Evolutionary conservation across 53 echinoderm and acorn worm genomes (phyloP), one percentile per base, ranked within the genome.

Genomic region (Antedon mediterranea): DNA sequence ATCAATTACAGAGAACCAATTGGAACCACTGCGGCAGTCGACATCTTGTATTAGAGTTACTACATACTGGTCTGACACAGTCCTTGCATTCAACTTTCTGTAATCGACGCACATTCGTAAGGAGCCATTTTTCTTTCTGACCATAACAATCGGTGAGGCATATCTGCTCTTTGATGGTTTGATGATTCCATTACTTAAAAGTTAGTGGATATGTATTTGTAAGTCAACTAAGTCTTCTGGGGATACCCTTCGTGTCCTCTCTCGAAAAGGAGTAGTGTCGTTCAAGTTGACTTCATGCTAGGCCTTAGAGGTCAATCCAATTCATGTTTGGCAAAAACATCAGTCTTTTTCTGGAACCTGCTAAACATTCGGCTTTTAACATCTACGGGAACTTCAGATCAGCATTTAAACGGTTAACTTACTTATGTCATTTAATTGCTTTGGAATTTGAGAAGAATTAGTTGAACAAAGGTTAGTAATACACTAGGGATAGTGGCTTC

Each of bases 1-100:
- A 28, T 84, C 84, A 14, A 84, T 84, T 11, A 80, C 85, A 28
- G 76, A 80, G 31, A 85, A 85, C 80, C 85, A 85, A 0, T 74
- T 80, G 33, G 75, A 76, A 18, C 78, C 81, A 72, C 76, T 76
- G 2, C 85, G 74, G 31, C 81, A 85, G 43, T 81, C 86, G 30
- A 81, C 32, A 26, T 85, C 86, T 33, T 81, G 77, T 28, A 85
- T 77, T 20, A 81, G 70, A 11, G 86, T 81, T 1, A 85, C 77
- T 30, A 81, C 41, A 43, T 85, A 77, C 31, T 81, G 81, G 42
- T 85, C 81, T 26, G 77, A 86, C 11, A 81, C 43, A 26, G 81
- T 85, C 4, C 78, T 34, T 14, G 86, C 71, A 72, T 85, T 85
- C 31, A 81, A 29, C 0, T 32, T 80, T 23, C 80, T 31, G 30